Percentiles rank a stretch among this genome's conserved stretches.
Conservation (phyloP, 2,888 invertebrate genomes). For the Drosophila ochracea region DNA sequence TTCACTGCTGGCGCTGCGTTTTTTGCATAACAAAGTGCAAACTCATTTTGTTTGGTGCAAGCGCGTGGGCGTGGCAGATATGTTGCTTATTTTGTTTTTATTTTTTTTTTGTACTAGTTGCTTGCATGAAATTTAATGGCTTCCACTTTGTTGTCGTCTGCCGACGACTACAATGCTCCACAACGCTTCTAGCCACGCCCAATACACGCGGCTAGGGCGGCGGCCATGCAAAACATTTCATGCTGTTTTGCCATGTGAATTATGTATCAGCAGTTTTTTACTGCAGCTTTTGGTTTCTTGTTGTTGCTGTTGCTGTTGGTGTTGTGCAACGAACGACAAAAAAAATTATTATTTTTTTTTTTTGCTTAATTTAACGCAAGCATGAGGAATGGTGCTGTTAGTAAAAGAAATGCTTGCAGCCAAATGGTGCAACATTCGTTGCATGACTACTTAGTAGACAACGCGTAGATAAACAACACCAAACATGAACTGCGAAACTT, state of each 20-base stretch:
- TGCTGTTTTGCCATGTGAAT: constrained; percentile 79
- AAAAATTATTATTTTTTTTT: constrained; percentile 43
- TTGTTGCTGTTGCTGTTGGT: constrained; percentile 6
- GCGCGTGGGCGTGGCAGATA: constrained; percentile 77
- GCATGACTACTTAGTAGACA: constrained; percentile 45
- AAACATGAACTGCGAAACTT: constrained; percentile 8
- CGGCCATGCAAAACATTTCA: constrained; percentile 70
- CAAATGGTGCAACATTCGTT: constrained; percentile 39
- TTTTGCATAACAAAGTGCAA: constrained; percentile 81
- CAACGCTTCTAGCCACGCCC: constrained; percentile 44
- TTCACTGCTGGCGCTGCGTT: constrained; percentile 40
- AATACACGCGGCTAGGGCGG: constrained; percentile 28
- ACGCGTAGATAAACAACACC: constrained; percentile 26
- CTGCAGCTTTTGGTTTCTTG: constrained; percentile 12
- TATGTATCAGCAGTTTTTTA: constrained; percentile 64
- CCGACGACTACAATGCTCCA: constrained; percentile 41
- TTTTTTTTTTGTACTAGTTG: constrained; percentile 63
- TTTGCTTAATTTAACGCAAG: constrained; percentile 68
- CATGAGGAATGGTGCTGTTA: constrained; percentile 52
- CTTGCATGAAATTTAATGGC: constrained; percentile 82
- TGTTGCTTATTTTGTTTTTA: constrained; percentile 37
- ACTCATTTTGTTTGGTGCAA: constrained; percentile 75
- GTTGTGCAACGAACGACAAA: constrained; percentile 36
- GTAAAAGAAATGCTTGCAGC: constrained; percentile 33
- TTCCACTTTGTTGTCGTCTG: constrained; percentile 78